Conservation (phyloP, 2,888 invertebrate species). For the Thera obeliscata region DNA sequence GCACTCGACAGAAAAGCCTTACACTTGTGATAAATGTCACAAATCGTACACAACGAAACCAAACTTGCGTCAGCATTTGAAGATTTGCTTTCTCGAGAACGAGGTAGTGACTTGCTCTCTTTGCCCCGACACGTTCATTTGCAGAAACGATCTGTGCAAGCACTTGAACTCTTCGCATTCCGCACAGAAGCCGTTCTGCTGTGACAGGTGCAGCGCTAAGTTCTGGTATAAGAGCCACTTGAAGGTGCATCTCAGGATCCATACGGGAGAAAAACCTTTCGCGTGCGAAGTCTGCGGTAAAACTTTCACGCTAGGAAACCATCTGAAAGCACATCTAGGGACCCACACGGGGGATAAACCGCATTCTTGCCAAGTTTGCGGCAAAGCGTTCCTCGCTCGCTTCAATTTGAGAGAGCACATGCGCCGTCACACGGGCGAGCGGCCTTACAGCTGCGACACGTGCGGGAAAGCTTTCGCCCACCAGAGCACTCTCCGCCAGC, state of each 20-base stretch:
- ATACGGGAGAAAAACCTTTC: conserved; percentile 27
- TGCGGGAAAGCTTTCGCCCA: conserved; percentile 16
- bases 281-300: conserved; percentile 32
- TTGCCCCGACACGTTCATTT: not conserved
- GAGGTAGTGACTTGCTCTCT: conserved; percentile 5
- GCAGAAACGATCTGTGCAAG: conserved; percentile 10
- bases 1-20: conserved; percentile 7
- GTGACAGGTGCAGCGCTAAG: conserved; percentile 17
- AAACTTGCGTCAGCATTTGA: conserved; percentile 7
- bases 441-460: not conserved
- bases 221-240: conserved; percentile 18
- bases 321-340: conserved; percentile 24
- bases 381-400: conserved; percentile 19
- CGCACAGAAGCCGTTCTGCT: conserved; percentile 11
- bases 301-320: conserved; percentile 20
- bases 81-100: conserved; percentile 14
- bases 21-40: conserved; percentile 8
- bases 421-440: conserved; percentile 14
- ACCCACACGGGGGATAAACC: conserved; percentile 27
- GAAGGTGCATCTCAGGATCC: conserved; percentile 27
- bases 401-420: conserved; percentile 12
- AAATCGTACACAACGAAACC: conserved; percentile 11
- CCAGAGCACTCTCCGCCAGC: conserved; percentile 17
- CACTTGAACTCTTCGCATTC: conserved; percentile 1
- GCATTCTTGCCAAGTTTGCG: conserved; percentile 25